These are phyloP conservation scores for Cantharis rufa DNA, from an alignment of 2,888 invertebrate species.

Conservation along the genomic window DNA sequence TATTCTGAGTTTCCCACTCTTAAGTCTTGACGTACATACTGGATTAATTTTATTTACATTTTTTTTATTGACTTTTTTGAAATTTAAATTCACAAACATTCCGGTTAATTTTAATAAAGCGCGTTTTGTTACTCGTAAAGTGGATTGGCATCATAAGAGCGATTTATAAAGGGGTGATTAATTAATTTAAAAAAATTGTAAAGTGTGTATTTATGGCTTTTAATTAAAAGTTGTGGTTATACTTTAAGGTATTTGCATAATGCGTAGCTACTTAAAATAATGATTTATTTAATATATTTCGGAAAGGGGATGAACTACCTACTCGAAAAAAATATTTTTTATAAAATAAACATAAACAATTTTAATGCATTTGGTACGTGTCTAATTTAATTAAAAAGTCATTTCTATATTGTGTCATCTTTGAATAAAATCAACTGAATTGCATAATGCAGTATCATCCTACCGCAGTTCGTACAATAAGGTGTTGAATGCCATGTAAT, in stretches of 20 bases:
- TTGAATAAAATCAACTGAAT: slow-evolving; percentile 35
- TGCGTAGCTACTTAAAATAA: background rate
- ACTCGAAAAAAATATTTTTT: background rate
- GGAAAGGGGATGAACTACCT: background rate
- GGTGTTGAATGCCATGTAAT: slow-evolving; percentile 41
- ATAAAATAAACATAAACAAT: background rate
- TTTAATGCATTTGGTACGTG: slow-evolving; percentile 11
- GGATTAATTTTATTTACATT: background rate
- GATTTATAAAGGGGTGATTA: background rate
- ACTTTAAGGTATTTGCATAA: background rate
- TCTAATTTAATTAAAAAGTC: slow-evolving; percentile 42
- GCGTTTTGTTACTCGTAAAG: background rate
- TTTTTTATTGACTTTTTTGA: background rate
- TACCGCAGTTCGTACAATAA: slow-evolving; percentile 39
- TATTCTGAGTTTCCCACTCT: background rate
- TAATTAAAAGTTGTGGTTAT: background rate
- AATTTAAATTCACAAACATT: background rate
- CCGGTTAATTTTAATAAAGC: background rate
- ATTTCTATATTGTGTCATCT: slow-evolving; percentile 38
- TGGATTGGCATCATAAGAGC: background rate
- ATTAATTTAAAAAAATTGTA: background rate
- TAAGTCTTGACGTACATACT: background rate
- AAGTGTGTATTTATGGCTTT: background rate
- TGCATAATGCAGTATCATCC: slow-evolving; percentile 37
- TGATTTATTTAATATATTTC: background rate